Evolutionary conservation across 2,113 vertebrate genomes (phyloP), one percentile per base, ranked within the genome.

Genomic region (Irena cyanogastra): DNA sequence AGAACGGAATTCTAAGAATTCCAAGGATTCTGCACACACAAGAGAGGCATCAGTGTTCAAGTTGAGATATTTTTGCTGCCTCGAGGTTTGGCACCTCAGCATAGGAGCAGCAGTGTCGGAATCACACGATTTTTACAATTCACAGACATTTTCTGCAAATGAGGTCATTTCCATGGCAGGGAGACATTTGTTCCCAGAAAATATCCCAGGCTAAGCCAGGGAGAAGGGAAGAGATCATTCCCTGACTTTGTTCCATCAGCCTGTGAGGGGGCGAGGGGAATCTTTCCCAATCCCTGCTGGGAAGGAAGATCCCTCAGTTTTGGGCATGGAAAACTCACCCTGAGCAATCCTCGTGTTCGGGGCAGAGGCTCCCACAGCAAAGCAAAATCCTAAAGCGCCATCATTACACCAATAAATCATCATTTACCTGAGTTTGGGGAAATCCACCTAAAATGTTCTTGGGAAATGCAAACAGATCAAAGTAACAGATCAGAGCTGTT

Each of bases 171-270:
- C 94, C 80, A 84, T n/a, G 7, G 33, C 90, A 72, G 70, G 68
- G 77, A 95, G 91, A 81, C 9, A 16, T 74, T 77, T 44, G 39
- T 92, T 97, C 94, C 86, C 89, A 91, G 86, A 80, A 95, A 93
- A 92, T 37, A 28, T 5, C 93, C 76, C 80, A 20, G 22, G 59
- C 45, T 74, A 52, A 19, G 1, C 83, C 57, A 78, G 56, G 83
- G 94, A 37, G 59, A 92, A 83, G 42, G 71, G 64, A 30, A 66
- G 60, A 39, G 49, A 59, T 88, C 83, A 18, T 66, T 59, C 42
- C 77, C 59, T 78, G 86, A 20, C n/a, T 88, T 80, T 4, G 57
- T 83, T 60, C 59, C 78, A 39, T 76, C 85, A 83, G 61, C 35
- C 54, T 59, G 45, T 85, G 80, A 92, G 63, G 65, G 22, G 14